Evolutionary conservation across 1,140 invertebrate species (phyloP), one percentile per base, ranked within the genome.

Genomic region (Euura lappo): DNA sequence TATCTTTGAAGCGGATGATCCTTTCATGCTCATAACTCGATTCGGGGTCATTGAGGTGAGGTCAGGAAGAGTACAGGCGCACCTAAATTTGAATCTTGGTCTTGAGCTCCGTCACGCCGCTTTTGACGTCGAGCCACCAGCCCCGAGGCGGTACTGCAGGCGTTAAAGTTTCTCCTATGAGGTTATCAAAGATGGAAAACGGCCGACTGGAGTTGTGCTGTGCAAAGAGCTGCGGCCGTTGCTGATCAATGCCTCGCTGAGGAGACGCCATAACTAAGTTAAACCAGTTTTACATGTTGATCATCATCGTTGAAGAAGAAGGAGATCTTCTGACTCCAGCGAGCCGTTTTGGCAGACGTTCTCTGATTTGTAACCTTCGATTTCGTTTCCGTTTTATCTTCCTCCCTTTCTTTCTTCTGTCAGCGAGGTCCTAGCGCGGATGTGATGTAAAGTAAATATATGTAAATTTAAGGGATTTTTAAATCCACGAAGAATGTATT

Each of bases 391-490:
- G 8, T 13, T 64, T 13, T 64, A 10, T 64, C 60, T 11, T 44
- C 42, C 66, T 8, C 66, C 44, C 8, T 28, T 44, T 5, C 66
- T 68, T 44, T 68, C 28, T 68, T 42, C 8, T 10, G 4, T 42
- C 28, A 28, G 8, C n/a, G n/a, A n/a, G n/a, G n/a, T n/a, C n/a
- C n/a, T n/a, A n/a, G n/a, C 44, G 11, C 8, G 7, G 8, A 13
- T 68, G 28, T 44, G 66, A 68, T 68, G 44, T 68, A 68, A 44
- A 4, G 66, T 28, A 68, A 44, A 68, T 68, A 44, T 44, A 68
- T 68, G 66, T 68, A 68, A 68, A 68, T 68, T 68, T 42, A 10
- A 68, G 66, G 13, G 44, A 68, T 68, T 60, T 68, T 68, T 68
- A 68, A 68, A 10, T 68, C 66, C 66, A 5, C 66, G 66, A 68